Conservation (phyloP, 2,113 vertebrate genomes). For the cat (Felis catus) region F.catus_Fca126_mat1.0 CM031428.1:18478001-18478500, state of each 20-base stretch:
- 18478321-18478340: not conserved
- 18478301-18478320: not conserved
- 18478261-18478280: not conserved
- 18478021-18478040: not conserved
- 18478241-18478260: slow-evolving; percentile 5
- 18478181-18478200: not conserved
- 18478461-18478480: not conserved
- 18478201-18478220: slow-evolving; percentile 16
- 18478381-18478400: not conserved
- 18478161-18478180: slow-evolving; percentile 20
- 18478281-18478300: not conserved
- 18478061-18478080: not conserved
- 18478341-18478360: not conserved
- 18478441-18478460: not conserved
- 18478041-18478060: not conserved
- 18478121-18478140: slow-evolving; percentile 1
- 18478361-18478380: not conserved
- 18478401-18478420: not conserved
- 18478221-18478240: not conserved
- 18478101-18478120: not conserved
- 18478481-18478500: not conserved
- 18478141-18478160: not conserved
- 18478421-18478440: not conserved
- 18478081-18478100: not conserved
- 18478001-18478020: not conserved